Percentiles rank a stretch among this genome's conserved stretches.
Conservation (phyloP, 2,888 invertebrate species). For the Hoplodrina ambigua region DNA sequence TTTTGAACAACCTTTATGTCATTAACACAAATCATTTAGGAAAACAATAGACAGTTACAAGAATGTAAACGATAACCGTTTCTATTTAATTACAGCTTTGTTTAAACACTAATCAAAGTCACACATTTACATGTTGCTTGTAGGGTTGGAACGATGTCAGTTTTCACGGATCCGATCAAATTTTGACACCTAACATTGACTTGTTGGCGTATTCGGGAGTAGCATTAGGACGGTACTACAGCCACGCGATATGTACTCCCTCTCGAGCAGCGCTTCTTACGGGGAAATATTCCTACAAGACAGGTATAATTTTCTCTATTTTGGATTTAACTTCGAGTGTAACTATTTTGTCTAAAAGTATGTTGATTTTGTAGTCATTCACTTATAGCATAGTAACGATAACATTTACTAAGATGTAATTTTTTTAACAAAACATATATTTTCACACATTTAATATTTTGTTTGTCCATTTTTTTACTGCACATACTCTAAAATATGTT, state of each 20-base stretch:
- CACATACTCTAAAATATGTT: background rate
- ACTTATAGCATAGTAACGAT: background rate
- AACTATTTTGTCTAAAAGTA: background rate
- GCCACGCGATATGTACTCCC: conserved; percentile 95
- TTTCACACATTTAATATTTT: background rate
- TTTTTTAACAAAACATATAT: too few relatives aligned
- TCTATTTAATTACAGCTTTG: conserved; percentile 17
- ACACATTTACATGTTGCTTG: conserved; percentile 59
- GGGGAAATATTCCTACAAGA: conserved; percentile 95
- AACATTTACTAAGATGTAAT: conserved; percentile 4
- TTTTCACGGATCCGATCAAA: conserved; percentile 96
- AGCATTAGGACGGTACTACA: conserved; percentile 95
- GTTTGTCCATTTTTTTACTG: background rate
- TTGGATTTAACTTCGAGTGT: background rate
- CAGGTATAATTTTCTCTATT: conserved; percentile 86
- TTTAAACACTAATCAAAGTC: background rate
- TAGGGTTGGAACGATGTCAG: conserved; percentile 98
- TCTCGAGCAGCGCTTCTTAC: conserved; percentile 95
- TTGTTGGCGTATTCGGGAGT: conserved; percentile 95
- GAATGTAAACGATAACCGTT: background rate
- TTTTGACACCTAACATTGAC: conserved; percentile 97
- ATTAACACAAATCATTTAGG: background rate
- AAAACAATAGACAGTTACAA: conserved; percentile 24
- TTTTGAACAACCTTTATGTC: background rate
- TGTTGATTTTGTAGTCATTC: background rate